Percentiles rank a stretch among this genome's conserved stretches.
Evolutionary conservation across 2,113 vertebrate species (phyloP).

Genomic region (Nesoenas mayeri): DNA sequence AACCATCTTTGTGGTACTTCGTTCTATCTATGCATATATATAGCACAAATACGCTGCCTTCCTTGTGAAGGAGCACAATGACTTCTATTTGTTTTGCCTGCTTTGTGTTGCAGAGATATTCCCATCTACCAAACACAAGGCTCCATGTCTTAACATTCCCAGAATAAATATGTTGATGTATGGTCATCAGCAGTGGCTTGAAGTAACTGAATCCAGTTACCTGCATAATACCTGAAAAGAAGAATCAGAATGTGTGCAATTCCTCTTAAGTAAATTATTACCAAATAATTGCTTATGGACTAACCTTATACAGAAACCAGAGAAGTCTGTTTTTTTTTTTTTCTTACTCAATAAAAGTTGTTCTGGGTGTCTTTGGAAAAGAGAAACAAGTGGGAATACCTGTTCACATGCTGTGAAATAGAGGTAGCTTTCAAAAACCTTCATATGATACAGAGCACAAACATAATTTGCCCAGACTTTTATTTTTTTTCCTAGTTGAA

Average conservation of each 20-base stretch:
- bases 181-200: background rate
- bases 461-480: background rate
- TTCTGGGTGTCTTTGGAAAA: background rate
- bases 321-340: background rate
- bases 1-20: background rate
- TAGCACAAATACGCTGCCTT: background rate
- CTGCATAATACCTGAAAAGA: background rate
- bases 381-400: background rate
- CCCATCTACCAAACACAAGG: background rate
- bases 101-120: background rate
- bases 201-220: background rate
- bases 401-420: background rate
- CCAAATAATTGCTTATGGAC: background rate
- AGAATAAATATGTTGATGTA: background rate
- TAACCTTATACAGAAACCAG: background rate
- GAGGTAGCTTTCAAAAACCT: background rate
- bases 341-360: background rate
- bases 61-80: background rate
- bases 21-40: fast-evolving
- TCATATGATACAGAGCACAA: background rate
- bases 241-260: background rate
- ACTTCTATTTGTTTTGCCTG: background rate
- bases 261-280: background rate
- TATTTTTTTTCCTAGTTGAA: background rate
- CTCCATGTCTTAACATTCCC: background rate